A percentile compares a stretch with the other conserved stretches of the same genome.
phyloP scores from a whole-genome alignment of 1,140 invertebrate species.

The Aphis craccivora region DNA sequence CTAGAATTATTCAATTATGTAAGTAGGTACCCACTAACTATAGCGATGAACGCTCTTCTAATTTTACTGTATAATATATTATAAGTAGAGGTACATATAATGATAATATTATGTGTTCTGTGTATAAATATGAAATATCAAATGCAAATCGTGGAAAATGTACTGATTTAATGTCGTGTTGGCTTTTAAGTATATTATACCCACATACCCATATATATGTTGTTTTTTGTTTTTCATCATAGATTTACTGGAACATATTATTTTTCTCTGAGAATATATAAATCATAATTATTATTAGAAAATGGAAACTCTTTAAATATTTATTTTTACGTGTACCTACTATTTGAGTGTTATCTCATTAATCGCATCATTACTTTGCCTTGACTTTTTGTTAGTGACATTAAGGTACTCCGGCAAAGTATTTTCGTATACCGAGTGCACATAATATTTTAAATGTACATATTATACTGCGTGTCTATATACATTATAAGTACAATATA shows the following conservation, averaged over 20 bases:
- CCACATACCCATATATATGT: not conserved
- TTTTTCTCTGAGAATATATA: not conserved
- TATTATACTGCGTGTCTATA: not conserved
- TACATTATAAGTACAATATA: not conserved
- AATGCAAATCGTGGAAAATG: not conserved
- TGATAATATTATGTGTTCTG: no score
- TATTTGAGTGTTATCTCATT: not conserved
- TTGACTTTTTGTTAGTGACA: not conserved
- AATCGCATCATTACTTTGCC: not conserved
- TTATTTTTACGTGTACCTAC: not conserved
- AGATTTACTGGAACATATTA: not conserved
- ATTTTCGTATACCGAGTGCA: not conserved
- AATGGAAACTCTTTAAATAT: not conserved
- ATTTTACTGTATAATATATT: not conserved
- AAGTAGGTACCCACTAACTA: not conserved
- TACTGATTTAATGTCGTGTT: not conserved
- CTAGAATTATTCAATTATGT: not conserved
- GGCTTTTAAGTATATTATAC: not conserved
- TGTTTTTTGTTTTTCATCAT: not conserved
- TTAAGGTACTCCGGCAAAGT: not conserved
- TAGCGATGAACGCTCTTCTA: not conserved
- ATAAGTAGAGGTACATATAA: not conserved
- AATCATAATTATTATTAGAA: not conserved
- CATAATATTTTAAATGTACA: not conserved
- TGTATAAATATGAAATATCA: not conserved